Evolutionary conservation across 2,113 vertebrate genomes (phyloP), one percentile per base, ranked within the genome.

Genomic region (Dicaeum eximium): DNA sequence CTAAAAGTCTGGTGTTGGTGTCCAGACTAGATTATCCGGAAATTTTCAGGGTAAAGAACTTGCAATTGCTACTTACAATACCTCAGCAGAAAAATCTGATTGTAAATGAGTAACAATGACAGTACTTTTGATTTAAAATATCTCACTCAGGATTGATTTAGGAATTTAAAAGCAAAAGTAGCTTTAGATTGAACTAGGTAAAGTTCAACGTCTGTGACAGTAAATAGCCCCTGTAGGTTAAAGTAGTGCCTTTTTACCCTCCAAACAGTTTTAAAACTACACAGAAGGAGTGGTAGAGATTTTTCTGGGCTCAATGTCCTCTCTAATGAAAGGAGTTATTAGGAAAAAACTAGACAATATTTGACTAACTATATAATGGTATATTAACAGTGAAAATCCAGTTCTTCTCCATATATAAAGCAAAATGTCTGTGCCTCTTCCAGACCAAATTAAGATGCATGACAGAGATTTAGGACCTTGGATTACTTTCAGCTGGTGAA

Each of bases 1-100:
- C 99, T 85, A 99, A 99, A 98, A 99, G 99, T 97, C 97, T 99
- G 93, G 99, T 99, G 83, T 98, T 99, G 72, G 99, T 99, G 54
- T 99, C 99, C 97, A 98, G 99, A 97, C 97, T 99, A 89, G 99
- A 99, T 98, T 99, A 98, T 97, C 99, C 99, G 23, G 99, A 99
- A 98, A 99, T 99, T 97, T 99, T 99, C 97, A 98, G 99, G 99
- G 99, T 99, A 99, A 99, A 91, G 86, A 96, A 89, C 28, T 90
- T 88, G 47, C 13, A 91, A n/a, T 91, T 96, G 24, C 80, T 25
- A 38, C 93, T 93, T 74, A 47, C 95, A 86, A 57, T 83, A 7
- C 73, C 30, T 88, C 93, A 90, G 47, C 69, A 35, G 91, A 44
- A 81, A 81, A 80, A 87, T 82, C 45, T 96, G 47, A 18, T 96